phyloP scores from a whole-genome alignment of 2,113 vertebrate species.

The Syrrhaptes paradoxus region DNA sequence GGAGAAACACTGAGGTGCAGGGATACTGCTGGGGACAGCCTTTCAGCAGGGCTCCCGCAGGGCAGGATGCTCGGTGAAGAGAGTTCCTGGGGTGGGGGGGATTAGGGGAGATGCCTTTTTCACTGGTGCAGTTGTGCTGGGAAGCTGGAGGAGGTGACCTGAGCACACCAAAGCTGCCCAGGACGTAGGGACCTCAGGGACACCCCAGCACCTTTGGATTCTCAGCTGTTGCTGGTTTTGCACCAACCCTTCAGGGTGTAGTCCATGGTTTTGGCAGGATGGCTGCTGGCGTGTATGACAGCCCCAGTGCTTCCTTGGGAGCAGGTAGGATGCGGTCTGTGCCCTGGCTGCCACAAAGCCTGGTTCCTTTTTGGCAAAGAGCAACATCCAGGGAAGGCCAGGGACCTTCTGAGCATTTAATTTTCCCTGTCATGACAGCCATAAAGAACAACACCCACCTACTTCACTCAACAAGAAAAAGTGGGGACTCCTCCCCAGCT shows the following conservation, averaged over 20 bases:
- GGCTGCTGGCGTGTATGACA: fast-evolving
- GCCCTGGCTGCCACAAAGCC: neutral
- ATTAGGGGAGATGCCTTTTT: neutral
- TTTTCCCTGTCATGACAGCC: neutral
- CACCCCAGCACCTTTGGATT: fast-evolving
- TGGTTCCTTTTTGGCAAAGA: neutral
- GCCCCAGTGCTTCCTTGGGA: fast-evolving
- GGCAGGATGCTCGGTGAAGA: neutral
- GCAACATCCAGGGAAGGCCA: neutral
- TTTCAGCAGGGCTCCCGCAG: neutral
- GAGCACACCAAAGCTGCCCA: fast-evolving
- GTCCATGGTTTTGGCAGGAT: neutral
- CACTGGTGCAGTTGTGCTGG: neutral
- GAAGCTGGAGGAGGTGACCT: neutral
- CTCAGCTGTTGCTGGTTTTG: neutral
- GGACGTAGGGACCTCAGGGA: neutral
- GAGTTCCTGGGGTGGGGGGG: neutral
- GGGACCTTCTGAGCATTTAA: neutral
- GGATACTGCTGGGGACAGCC: neutral
- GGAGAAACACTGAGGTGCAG: fast-evolving
- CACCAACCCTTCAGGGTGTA: neutral
- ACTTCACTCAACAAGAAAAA: neutral
- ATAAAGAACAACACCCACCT: neutral
- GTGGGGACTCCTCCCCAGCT: neutral
- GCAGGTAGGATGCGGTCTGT: fast-evolving